Conservation (phyloP, 2,888 invertebrate species). For the Sinelater perroti region DNA sequence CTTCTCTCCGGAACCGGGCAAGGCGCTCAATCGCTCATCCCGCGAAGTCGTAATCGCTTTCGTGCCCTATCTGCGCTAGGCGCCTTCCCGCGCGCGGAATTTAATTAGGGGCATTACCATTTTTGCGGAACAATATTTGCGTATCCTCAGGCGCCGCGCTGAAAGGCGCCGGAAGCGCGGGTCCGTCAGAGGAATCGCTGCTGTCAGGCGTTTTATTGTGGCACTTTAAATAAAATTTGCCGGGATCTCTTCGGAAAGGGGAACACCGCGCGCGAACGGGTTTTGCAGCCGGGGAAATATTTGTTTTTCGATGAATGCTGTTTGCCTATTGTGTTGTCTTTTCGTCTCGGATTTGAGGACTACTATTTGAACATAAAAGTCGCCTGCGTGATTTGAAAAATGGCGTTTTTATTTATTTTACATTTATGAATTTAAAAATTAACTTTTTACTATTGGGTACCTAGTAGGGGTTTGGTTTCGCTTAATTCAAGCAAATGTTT, state of each 20-base stretch:
- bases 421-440: no score
- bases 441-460: no score
- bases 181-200: conserved; percentile 3
- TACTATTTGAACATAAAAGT: no score
- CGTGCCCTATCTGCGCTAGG: background rate
- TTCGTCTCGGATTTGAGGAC: no score
- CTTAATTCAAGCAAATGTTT: no score
- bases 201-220: conserved; percentile 6
- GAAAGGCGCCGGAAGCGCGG: background rate
- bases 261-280: no score
- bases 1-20: background rate
- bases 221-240: conserved; percentile 12
- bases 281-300: no score
- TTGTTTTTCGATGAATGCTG: no score
- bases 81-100: background rate
- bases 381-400: no score
- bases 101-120: conserved; percentile 5
- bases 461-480: no score
- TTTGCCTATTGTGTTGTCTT: no score
- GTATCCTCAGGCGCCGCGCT: conserved; percentile 1
- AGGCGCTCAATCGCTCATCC: conserved; percentile 4
- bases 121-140: conserved; percentile 6
- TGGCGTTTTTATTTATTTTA: no score
- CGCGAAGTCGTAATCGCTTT: background rate
- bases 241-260: background rate